phyloP scores from a whole-genome alignment of 2,113 vertebrate species.

The Gobius niger region DNA sequence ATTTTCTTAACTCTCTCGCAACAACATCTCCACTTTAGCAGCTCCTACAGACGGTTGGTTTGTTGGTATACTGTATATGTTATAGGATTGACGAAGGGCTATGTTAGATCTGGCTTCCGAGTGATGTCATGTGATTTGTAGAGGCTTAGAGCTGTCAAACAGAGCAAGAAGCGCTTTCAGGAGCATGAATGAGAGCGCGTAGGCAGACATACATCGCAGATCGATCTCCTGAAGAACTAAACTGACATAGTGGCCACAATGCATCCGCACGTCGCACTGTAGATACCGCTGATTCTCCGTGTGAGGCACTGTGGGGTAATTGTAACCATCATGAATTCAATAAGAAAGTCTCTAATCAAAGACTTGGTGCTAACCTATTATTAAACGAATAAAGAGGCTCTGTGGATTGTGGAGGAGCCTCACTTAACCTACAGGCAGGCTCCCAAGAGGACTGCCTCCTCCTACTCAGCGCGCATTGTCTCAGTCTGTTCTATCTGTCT shows the following conservation, averaged over 20 bases:
- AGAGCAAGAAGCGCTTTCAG: conserved; percentile 1
- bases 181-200: neutral
- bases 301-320: neutral
- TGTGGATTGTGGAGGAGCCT: conserved; percentile 39
- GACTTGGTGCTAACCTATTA: conserved; percentile 51
- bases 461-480: conserved; percentile 46
- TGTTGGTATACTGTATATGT: too few species aligned
- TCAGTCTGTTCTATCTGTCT: conserved; percentile 28
- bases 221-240: conserved; percentile 14
- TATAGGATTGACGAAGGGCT: too few species aligned
- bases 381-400: conserved; percentile 62
- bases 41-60: too few species aligned
- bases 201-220: neutral
- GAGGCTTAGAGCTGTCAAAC: neutral
- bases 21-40: too few species aligned
- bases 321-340: conserved; percentile 29
- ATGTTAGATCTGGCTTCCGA: too few species aligned
- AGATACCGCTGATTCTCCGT: neutral
- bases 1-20: too few species aligned
- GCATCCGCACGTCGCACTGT: neutral
- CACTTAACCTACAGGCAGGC: conserved; percentile 61
- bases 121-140: neutral
- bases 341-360: conserved; percentile 56
- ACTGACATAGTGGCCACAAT: conserved; percentile 19
- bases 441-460: conserved; percentile 50